phyloP scores from a whole-genome alignment of 2,797 vertebrate genomes.

The Syndactyla subalaris region DNA sequence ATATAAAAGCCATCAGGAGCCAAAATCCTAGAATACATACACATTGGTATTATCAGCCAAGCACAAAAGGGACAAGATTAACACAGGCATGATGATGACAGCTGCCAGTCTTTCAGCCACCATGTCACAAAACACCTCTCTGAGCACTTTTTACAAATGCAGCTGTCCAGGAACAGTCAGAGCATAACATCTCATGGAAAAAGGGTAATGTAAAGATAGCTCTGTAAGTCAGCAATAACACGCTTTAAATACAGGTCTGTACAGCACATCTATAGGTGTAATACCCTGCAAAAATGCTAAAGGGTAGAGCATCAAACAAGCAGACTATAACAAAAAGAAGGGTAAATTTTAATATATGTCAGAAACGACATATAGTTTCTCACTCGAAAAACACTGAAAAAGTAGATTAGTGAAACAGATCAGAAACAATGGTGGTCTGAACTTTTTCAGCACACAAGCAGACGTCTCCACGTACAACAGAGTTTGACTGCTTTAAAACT shows the following conservation, averaged over 20 bases:
- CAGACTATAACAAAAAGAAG: not conserved
- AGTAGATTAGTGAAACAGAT: not conserved
- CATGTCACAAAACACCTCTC: not conserved
- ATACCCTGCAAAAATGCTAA: not conserved
- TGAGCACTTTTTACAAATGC: not conserved
- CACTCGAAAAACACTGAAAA: not conserved
- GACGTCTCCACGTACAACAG: not conserved
- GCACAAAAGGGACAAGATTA: not conserved
- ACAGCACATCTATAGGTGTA: not conserved
- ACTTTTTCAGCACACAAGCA: not conserved
- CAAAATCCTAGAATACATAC: not conserved
- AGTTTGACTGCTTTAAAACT: not conserved
- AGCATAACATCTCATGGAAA: not conserved
- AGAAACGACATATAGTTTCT: not conserved
- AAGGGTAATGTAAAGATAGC: not conserved
- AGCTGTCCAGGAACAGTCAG: not conserved
- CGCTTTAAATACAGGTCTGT: not conserved
- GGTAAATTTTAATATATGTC: not conserved
- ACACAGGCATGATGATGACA: not conserved
- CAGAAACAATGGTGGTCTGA: not conserved
- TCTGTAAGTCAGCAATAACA: not conserved
- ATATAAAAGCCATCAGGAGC: not conserved
- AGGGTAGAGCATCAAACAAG: not conserved
- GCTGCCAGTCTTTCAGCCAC: conserved; percentile 7
- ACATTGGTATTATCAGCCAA: not conserved